phyloP scores from a whole-genome alignment of 2,888 invertebrate species.

The Microchrysa polita region DNA sequence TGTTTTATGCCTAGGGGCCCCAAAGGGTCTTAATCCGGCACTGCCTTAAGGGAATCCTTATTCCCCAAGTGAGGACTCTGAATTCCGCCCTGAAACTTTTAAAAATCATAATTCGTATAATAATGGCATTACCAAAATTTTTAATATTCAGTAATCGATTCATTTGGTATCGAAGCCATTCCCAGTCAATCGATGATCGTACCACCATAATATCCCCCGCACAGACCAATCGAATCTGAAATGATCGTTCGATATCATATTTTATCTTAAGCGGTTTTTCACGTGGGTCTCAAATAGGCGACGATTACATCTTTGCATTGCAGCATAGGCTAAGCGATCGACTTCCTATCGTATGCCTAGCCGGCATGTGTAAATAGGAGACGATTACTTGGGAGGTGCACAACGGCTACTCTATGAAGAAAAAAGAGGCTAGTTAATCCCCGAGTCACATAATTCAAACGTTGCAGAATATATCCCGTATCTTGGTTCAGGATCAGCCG shows the following conservation, averaged over 20 bases:
- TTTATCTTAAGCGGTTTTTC: constrained; percentile 39
- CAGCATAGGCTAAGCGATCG: constrained; percentile 23
- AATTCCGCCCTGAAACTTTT: too few relatives aligned
- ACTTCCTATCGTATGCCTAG: not conserved
- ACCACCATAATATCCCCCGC: not conserved
- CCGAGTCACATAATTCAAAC: constrained; percentile 44
- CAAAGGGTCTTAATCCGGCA: too few relatives aligned
- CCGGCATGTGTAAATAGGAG: constrained; percentile 38
- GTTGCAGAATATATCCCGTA: constrained; percentile 33
- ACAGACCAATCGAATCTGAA: constrained; percentile 18
- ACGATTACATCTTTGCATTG: constrained; percentile 40
- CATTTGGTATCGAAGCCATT: too few relatives aligned
- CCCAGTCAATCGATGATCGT: not conserved
- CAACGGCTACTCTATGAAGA: constrained; percentile 26
- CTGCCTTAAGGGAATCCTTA: too few relatives aligned
- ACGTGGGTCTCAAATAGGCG: constrained; percentile 32
- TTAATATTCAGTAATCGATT: too few relatives aligned
- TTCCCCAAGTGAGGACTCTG: too few relatives aligned
- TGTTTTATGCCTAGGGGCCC: too few relatives aligned
- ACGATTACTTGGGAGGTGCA: constrained; percentile 43
- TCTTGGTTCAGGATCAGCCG: constrained; percentile 42
- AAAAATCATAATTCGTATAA: too few relatives aligned
- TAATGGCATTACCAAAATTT: too few relatives aligned
- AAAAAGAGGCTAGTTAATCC: constrained; percentile 37
- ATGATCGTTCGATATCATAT: constrained; percentile 45